A percentile compares a stretch with the other conserved stretches of the same genome.
Evolutionary conservation across 2,113 vertebrate species (phyloP).

Genomic region (Tamias sibiricus): DNA sequence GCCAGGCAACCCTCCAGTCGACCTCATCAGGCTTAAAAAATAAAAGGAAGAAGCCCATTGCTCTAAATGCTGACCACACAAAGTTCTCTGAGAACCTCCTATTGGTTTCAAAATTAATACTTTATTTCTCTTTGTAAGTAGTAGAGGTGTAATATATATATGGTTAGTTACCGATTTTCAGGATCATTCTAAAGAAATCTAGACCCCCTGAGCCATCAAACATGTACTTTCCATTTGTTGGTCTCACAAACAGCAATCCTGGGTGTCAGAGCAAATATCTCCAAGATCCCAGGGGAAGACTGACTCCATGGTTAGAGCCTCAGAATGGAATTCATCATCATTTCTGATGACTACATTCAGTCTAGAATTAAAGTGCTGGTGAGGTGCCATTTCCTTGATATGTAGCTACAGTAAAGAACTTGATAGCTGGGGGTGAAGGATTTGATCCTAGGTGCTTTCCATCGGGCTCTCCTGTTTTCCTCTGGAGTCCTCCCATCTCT

Average conservation of each 20-base stretch:
- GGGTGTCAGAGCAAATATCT: not conserved
- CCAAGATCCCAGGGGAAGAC: not conserved
- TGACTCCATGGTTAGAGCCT: not conserved
- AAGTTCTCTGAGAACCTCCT: not conserved
- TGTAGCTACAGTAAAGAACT: not conserved
- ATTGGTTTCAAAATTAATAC: not conserved
- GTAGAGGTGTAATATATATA: not conserved
- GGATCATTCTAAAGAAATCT: constrained; percentile 3
- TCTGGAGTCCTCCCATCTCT: not conserved
- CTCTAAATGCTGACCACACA: not conserved
- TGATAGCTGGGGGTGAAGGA: not conserved
- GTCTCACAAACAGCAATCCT: not conserved
- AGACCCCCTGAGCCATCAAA: not conserved
- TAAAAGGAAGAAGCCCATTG: not conserved
- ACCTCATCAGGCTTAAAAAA: not conserved
- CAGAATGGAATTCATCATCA: not conserved
- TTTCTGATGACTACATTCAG: not conserved
- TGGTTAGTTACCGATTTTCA: not conserved
- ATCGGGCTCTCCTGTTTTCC: not conserved
- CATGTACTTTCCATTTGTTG: not conserved
- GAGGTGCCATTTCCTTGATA: not conserved
- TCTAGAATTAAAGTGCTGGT: not conserved
- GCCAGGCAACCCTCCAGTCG: not conserved
- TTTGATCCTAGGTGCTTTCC: not conserved
- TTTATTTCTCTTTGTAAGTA: constrained; percentile 21